Percentiles rank a stretch among this genome's conserved stretches.
Conservation (phyloP, 2,797 vertebrate genomes). For the Steatocranus sp. region DNA sequence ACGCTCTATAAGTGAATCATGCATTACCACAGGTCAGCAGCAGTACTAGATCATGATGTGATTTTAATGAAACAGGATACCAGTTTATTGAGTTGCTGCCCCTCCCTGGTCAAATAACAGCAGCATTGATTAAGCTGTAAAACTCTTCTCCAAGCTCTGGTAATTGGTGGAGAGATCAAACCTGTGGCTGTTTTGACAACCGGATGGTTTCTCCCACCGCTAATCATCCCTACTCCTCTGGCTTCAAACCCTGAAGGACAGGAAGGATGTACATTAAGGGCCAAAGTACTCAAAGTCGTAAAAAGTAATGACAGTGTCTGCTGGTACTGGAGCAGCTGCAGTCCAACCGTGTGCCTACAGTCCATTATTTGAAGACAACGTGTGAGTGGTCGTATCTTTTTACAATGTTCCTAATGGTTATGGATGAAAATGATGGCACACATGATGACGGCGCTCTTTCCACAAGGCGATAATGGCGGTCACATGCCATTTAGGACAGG, state of each 20-base stretch:
- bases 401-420: constrained; percentile 65
- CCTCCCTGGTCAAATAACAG: constrained; percentile 12
- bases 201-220: constrained; percentile 11
- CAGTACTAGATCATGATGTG: not conserved
- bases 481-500: constrained; percentile 41
- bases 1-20: not conserved
- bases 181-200: constrained; percentile 48
- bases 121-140: not conserved
- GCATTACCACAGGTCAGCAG: not conserved
- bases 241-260: constrained; percentile 33
- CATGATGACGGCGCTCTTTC: constrained; percentile 56
- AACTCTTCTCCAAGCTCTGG: not conserved
- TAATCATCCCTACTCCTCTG: constrained; percentile 2
- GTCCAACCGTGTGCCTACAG: constrained; percentile 10
- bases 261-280: constrained; percentile 64
- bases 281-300: constrained; percentile 58
- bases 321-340: constrained; percentile 27
- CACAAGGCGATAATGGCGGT: constrained; percentile 55
- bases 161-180: constrained; percentile 47
- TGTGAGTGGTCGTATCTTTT: constrained; percentile 62
- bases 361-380: constrained; percentile 54
- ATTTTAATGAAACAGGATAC: constrained; percentile 24
- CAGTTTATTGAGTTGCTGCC: constrained; percentile 3
- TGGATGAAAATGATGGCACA: constrained; percentile 61
- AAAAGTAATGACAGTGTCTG: constrained; percentile 58